Percentiles rank a stretch among this genome's conserved stretches.
Evolutionary conservation across 2,113 vertebrate genomes (phyloP).

Genomic region (Silurus meridionalis): DNA sequence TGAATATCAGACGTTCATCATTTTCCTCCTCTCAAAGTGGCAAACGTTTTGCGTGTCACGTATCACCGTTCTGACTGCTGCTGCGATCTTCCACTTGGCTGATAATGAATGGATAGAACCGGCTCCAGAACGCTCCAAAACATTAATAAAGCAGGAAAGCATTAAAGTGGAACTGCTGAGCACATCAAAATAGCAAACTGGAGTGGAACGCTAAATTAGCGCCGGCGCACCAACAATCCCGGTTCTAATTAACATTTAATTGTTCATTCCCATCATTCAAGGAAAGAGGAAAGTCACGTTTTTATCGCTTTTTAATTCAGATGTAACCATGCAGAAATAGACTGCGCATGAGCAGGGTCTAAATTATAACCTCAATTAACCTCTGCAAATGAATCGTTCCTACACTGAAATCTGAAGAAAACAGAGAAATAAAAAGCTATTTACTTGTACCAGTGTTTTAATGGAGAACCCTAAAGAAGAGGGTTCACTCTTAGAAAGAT

Average conservation of each 20-base stretch:
- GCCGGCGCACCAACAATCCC: slow-evolving; percentile 12
- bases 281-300: slow-evolving; percentile 20
- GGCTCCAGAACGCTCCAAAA: not conserved
- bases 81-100: slow-evolving; percentile 3
- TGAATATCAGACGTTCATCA: not conserved
- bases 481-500: not conserved
- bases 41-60: not conserved
- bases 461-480: not conserved
- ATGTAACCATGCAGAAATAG: slow-evolving; percentile 78
- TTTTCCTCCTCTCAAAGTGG: not conserved
- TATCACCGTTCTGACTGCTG: not conserved
- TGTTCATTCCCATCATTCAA: slow-evolving; percentile 74
- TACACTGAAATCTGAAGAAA: slow-evolving; percentile 48
- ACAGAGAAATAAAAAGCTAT: not conserved
- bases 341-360: slow-evolving; percentile 75
- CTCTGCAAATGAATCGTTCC: slow-evolving; percentile 77
- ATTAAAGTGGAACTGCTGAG: slow-evolving; percentile 35
- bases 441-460: not conserved
- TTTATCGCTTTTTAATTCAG: slow-evolving; percentile 73
- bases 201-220: slow-evolving; percentile 38
- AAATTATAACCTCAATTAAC: slow-evolving; percentile 82
- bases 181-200: not conserved
- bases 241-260: slow-evolving; percentile 79
- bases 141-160: slow-evolving; percentile 1
- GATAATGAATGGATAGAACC: not conserved